Evolutionary conservation across 2,113 vertebrate genomes (phyloP).

Genomic region (Bubalus kerabau): DNA sequence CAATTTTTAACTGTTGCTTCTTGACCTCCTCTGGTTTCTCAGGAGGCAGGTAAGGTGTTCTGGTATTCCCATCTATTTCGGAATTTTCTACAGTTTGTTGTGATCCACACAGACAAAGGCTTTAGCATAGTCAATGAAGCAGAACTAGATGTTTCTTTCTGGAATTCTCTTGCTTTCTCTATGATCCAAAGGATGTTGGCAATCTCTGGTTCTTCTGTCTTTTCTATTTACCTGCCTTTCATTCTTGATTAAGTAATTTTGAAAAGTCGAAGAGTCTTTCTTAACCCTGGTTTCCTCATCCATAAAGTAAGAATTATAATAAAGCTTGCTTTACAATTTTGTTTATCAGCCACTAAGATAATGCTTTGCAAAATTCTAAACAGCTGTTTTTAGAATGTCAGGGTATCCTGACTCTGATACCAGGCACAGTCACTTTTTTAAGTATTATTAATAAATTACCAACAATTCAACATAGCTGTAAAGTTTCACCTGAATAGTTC

Average conservation of each 20-base stretch:
- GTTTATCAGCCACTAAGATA: slow-evolving; percentile 48
- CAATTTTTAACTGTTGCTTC: background rate
- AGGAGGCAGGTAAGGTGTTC: background rate
- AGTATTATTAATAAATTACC: slow-evolving; percentile 51
- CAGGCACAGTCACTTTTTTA: background rate
- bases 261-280: background rate
- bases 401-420: background rate
- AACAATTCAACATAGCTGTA: slow-evolving; percentile 3
- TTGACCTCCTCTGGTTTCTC: background rate
- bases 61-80: background rate
- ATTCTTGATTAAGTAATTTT: slow-evolving; percentile 12
- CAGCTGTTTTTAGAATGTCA: slow-evolving; percentile 43
- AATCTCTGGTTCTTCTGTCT: background rate
- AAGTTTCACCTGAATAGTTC: slow-evolving; percentile 48
- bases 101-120: background rate
- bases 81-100: background rate
- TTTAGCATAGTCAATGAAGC: background rate
- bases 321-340: slow-evolving; percentile 50
- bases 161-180: background rate
- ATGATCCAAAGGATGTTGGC: background rate
- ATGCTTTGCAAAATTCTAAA: slow-evolving; percentile 46
- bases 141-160: background rate
- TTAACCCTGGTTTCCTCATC: slow-evolving; percentile 25
- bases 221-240: background rate
- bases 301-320: slow-evolving; percentile 57